Evolutionary conservation across 2,113 vertebrate species (phyloP).

Genomic region (Mesembrinibis cayennensis): DNA sequence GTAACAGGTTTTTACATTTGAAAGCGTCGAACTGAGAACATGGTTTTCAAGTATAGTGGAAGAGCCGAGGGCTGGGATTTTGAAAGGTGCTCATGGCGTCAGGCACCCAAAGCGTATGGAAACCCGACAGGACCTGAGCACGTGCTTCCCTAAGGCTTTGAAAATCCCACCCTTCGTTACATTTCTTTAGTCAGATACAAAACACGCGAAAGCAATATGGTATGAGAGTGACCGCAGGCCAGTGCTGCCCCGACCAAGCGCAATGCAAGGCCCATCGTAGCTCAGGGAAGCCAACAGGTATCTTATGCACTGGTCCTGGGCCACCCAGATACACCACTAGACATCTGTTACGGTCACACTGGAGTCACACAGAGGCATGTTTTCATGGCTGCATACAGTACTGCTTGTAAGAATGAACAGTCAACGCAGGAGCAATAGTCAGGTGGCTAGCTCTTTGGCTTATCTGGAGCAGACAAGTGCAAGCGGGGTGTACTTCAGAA

Average conservation of each 20-base stretch:
- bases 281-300: not conserved
- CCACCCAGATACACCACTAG: not conserved
- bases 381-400: not conserved
- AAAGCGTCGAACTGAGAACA: not conserved
- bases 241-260: not conserved
- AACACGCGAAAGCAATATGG: not conserved
- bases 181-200: slow-evolving; percentile 53
- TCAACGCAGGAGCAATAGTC: not conserved
- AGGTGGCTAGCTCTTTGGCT: slow-evolving; percentile 58
- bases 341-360: not conserved
- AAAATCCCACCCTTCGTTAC: slow-evolving; percentile 23
- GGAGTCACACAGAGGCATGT: not conserved
- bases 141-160: not conserved
- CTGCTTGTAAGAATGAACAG: slow-evolving; percentile 1
- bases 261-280: not conserved
- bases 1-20: not conserved
- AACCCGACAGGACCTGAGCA: not conserved
- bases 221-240: not conserved
- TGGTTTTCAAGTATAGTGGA: slow-evolving; percentile 45
- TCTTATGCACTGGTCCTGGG: not conserved
- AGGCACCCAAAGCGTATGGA: not conserved
- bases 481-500: not conserved
- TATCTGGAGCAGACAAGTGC: slow-evolving; percentile 34
- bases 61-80: slow-evolving; percentile 33
- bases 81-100: not conserved